These are phyloP conservation scores for Caradrina kadenii DNA, from an alignment of 2,888 invertebrate species.

Conservation along the genomic window DNA sequence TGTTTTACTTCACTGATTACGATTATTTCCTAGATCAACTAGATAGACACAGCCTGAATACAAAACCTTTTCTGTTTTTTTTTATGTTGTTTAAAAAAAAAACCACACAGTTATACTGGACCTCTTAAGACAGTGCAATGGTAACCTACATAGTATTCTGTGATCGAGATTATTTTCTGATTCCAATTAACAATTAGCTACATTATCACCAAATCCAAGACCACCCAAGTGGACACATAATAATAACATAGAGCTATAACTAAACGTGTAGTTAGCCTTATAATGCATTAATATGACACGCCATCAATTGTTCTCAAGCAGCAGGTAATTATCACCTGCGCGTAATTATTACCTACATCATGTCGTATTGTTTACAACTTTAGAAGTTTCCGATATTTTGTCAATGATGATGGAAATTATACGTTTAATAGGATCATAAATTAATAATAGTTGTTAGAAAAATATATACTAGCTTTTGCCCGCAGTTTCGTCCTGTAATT, in stretches of 20 bases:
- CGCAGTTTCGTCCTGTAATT: too few species aligned
- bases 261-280: neutral
- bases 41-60: too few species aligned
- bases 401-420: constrained; percentile 4
- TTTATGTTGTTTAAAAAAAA: too few species aligned
- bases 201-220: neutral
- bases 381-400: constrained; percentile 30
- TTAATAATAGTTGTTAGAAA: neutral
- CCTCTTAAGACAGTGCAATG: too few species aligned
- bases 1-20: too few species aligned
- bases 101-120: too few species aligned
- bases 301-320: constrained; percentile 41
- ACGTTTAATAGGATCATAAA: neutral
- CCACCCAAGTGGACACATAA: neutral
- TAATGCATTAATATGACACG: constrained; percentile 32
- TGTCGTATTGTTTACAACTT: constrained; percentile 2
- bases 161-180: too few species aligned
- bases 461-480: too few species aligned
- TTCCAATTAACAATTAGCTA: neutral
- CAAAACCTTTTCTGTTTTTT: too few species aligned
- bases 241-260: constrained; percentile 5
- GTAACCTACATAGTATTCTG: too few species aligned
- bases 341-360: neutral
- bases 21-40: too few species aligned
- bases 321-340: constrained; percentile 6